Conservation (phyloP, 1,140 invertebrate genomes). For the Globodera ellingtonae region DNA sequence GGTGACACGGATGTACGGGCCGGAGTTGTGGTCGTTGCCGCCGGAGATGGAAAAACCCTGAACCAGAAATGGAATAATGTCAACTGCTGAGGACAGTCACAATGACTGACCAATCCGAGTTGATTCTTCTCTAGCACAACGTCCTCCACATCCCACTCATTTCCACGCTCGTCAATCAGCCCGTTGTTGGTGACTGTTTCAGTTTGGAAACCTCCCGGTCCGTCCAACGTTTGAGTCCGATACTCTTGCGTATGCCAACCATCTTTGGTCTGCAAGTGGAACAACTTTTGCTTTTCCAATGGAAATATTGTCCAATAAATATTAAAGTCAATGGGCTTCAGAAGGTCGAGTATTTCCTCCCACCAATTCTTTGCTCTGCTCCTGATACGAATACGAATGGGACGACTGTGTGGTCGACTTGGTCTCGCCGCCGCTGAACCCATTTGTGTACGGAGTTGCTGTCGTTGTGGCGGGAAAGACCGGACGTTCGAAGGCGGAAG, state of each 20-base stretch:
- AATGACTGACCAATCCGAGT: slow-evolving; percentile 73
- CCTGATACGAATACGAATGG: slow-evolving; percentile 50
- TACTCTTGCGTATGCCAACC: slow-evolving; percentile 54
- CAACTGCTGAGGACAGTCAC: slow-evolving; percentile 69
- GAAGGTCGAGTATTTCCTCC: not conserved
- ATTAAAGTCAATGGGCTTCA: not conserved
- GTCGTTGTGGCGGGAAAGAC: slow-evolving; percentile 16
- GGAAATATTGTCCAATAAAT: no score
- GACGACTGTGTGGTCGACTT: slow-evolving; percentile 31
- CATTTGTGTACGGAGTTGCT: slow-evolving; percentile 40
- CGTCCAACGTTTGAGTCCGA: slow-evolving; percentile 46
- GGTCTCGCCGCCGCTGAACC: slow-evolving; percentile 9
- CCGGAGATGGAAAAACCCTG: slow-evolving; percentile 77
- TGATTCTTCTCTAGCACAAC: slow-evolving; percentile 54
- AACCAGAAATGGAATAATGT: slow-evolving; percentile 65
- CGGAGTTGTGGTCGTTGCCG: slow-evolving; percentile 42
- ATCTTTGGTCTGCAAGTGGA: slow-evolving; percentile 46
- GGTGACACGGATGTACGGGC: slow-evolving; percentile 88
- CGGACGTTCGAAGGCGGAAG: slow-evolving; percentile 12
- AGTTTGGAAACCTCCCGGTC: slow-evolving; percentile 44
- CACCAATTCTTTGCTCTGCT: slow-evolving; percentile 46
- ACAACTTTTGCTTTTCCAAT: not conserved
- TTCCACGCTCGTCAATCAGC: slow-evolving; percentile 50
- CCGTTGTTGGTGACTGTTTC: slow-evolving; percentile 41
- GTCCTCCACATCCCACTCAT: slow-evolving; percentile 55